Evolutionary conservation across 2,113 vertebrate genomes (phyloP).

Genomic region (Anoplopoma fimbria): DNA sequence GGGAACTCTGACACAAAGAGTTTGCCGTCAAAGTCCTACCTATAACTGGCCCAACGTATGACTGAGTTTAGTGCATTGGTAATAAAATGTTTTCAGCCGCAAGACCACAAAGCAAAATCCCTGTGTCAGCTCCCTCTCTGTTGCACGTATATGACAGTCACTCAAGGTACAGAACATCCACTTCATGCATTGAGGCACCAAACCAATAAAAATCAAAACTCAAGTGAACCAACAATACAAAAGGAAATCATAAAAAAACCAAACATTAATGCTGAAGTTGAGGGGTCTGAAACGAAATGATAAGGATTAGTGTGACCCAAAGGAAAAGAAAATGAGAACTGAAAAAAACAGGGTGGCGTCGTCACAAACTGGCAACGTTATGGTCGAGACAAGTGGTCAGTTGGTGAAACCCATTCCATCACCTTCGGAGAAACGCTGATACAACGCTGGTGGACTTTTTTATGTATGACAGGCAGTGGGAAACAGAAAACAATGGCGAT

Average conservation of each 20-base stretch:
- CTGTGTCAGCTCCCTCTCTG: constrained; percentile 77
- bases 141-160: constrained; percentile 66
- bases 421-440: constrained; percentile 85
- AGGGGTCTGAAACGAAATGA: constrained; percentile 62
- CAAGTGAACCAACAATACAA: constrained; percentile 74
- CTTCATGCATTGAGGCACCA: constrained; percentile 84
- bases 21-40: constrained; percentile 55
- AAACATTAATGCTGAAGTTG: constrained; percentile 72
- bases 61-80: constrained; percentile 19
- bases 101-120: constrained; percentile 72
- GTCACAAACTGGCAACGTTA: constrained; percentile 88
- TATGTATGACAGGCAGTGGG: constrained; percentile 67
- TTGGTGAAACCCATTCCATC: constrained; percentile 91
- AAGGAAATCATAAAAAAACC: constrained; percentile 77
- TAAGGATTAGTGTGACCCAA: constrained; percentile 83
- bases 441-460: constrained; percentile 79
- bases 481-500: constrained; percentile 79
- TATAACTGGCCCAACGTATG: constrained; percentile 21
- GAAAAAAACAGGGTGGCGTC: constrained; percentile 86
- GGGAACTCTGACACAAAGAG: constrained; percentile 87
- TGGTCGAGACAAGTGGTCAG: constrained; percentile 90
- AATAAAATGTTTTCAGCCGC: constrained; percentile 50
- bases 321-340: constrained; percentile 85
- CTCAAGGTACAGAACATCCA: constrained; percentile 74
- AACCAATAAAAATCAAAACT: constrained; percentile 80